Percentiles rank a stretch among this genome's conserved stretches.
Conservation (phyloP, 2,113 vertebrate genomes). For the Cryptoleucopteryx plumbea region DNA sequence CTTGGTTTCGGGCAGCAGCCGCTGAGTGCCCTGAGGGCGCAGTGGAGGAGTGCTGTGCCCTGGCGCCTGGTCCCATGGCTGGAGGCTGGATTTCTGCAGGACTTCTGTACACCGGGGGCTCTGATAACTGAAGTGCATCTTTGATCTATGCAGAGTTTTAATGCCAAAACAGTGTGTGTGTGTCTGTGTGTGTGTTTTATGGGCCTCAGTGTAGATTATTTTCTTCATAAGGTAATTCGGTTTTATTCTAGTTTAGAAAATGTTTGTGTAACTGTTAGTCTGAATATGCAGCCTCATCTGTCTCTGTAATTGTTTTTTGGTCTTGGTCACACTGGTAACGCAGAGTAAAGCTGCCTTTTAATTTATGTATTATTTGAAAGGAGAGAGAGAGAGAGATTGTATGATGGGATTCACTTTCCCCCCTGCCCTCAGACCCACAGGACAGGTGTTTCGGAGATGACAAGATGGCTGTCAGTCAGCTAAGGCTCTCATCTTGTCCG, state of each 20-base stretch:
- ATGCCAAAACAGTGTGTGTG: constrained; percentile 37
- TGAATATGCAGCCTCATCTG: neutral
- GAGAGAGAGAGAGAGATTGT: neutral
- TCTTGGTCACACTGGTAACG: neutral
- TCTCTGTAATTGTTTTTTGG: neutral
- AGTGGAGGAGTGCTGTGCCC: neutral
- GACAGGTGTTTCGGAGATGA: neutral
- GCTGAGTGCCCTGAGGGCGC: neutral
- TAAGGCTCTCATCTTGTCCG: neutral
- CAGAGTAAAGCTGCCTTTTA: constrained; percentile 18
- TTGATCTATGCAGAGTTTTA: constrained; percentile 69
- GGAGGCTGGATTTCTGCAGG: constrained; percentile 24
- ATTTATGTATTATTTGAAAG: neutral
- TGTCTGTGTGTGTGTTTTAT: neutral
- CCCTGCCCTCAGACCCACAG: neutral
- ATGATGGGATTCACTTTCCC: neutral
- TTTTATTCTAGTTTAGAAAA: neutral
- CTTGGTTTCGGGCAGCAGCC: neutral
- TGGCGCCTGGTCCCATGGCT: neutral
- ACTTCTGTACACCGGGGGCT: neutral
- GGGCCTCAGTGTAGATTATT: neutral
- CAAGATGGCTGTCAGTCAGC: neutral
- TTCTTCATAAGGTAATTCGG: neutral
- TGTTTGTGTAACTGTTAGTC: neutral
- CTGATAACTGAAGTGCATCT: constrained; percentile 38